Percentiles rank a stretch among this genome's conserved stretches.
Evolutionary conservation across 2,888 invertebrate species (phyloP).

Genomic region (Tiliacea aurago): DNA sequence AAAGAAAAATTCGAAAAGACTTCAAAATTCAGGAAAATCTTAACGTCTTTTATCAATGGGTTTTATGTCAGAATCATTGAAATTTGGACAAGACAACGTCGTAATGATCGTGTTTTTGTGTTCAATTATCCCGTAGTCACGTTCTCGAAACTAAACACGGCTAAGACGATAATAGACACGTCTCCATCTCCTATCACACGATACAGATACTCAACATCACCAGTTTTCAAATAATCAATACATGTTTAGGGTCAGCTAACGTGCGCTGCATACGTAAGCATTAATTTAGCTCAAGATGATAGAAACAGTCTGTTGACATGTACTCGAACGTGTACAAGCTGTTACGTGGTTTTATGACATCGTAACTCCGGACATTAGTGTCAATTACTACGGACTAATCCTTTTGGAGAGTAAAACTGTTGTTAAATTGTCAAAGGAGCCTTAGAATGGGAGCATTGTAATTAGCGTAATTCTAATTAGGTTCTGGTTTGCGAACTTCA

Average conservation of each 20-base stretch:
- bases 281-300: constrained; percentile 58
- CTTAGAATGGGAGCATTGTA: constrained; percentile 16
- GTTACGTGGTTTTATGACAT: constrained; percentile 53
- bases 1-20: background rate
- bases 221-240: constrained; percentile 52
- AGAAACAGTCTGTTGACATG: constrained; percentile 55
- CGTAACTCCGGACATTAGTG: constrained; percentile 61
- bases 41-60: background rate
- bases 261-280: constrained; percentile 56
- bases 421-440: constrained; percentile 9
- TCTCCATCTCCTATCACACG: background rate
- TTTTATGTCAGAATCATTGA: background rate
- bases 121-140: background rate
- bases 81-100: background rate
- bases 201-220: constrained; percentile 15
- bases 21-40: background rate
- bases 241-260: constrained; percentile 18
- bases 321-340: constrained; percentile 53
- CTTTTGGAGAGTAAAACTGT: constrained; percentile 24
- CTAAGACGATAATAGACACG: background rate
- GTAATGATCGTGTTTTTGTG: background rate
- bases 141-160: background rate
- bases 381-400: constrained; percentile 52
- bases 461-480: background rate
- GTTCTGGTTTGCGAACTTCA: too few relatives aligned